Evolutionary conservation across 2,113 vertebrate species (phyloP).

Genomic region (Rhinopomastus cyanomelas): DNA sequence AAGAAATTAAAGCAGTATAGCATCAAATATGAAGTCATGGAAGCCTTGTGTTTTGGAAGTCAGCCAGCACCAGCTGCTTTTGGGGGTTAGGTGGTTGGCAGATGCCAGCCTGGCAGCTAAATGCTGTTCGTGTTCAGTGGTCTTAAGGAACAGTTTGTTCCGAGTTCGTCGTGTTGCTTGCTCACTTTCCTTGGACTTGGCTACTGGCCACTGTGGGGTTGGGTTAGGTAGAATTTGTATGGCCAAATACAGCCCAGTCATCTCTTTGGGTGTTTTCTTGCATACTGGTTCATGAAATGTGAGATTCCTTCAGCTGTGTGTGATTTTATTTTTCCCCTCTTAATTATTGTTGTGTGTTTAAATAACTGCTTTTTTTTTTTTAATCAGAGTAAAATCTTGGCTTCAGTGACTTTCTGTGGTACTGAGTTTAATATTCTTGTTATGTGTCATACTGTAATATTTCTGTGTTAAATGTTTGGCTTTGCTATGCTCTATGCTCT

Average conservation of each 20-base stretch:
- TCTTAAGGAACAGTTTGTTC: conserved; percentile 41
- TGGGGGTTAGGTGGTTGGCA: conserved; percentile 37
- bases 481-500: background rate
- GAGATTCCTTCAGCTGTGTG: background rate
- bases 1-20: background rate
- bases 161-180: background rate
- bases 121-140: background rate
- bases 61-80: conserved; percentile 17
- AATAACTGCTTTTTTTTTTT: conserved; percentile 34
- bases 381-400: conserved; percentile 20
- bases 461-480: conserved; percentile 35
- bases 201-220: background rate
- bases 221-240: background rate
- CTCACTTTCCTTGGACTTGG: background rate
- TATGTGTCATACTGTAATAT: conserved; percentile 23
- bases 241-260: background rate
- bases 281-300: background rate
- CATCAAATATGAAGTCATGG: background rate
- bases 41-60: background rate
- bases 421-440: background rate
- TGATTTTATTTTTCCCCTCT: background rate
- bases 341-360: background rate
- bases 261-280: background rate
- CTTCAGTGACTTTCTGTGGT: conserved; percentile 26
- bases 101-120: conserved; percentile 44